phyloP scores from a whole-genome alignment of 64 coral and sea anemone species.

The Porites lutea region DNA sequence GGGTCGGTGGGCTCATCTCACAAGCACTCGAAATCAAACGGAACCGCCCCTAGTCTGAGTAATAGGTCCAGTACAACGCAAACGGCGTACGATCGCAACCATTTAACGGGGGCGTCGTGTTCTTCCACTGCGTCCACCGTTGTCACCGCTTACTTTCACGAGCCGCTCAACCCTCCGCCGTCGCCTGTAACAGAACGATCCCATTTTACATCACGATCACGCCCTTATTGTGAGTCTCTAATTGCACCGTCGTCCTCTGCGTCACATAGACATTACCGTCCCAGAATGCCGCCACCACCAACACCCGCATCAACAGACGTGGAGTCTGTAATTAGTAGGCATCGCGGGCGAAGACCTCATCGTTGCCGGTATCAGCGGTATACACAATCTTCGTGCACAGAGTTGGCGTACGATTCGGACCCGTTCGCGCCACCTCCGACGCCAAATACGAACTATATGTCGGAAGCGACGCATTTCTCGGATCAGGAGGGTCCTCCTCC shows the following conservation, averaged over 20 bases:
- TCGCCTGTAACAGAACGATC: constrained; percentile 92
- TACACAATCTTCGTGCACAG: constrained; percentile 57
- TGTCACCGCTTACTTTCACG: constrained; percentile 83
- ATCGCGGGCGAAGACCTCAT: constrained; percentile 67
- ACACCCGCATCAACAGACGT: constrained; percentile 90
- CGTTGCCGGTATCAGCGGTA: constrained; percentile 59
- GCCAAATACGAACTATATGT: constrained; percentile 92
- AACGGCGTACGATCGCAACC: constrained; percentile 85
- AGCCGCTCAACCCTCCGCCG: constrained; percentile 88
- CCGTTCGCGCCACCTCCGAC: constrained; percentile 89
- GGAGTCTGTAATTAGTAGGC: constrained; percentile 66
- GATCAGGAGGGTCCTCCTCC: constrained; percentile 86
- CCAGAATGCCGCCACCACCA: constrained; percentile 79
- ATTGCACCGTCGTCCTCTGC: constrained; percentile 86
- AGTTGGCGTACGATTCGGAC: constrained; percentile 89
- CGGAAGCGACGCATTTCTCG: constrained; percentile 90
- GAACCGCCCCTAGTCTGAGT: constrained; percentile 32
- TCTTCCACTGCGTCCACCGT: constrained; percentile 85
- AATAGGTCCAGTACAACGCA: constrained; percentile 71
- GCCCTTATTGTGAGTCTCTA: constrained; percentile 73
- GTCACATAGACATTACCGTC: constrained; percentile 80
- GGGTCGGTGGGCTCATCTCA: constrained; percentile 55
- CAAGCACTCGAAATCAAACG: constrained; percentile 61
- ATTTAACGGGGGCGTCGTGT: constrained; percentile 89
- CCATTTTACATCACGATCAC: constrained; percentile 74